phyloP scores from a whole-genome alignment of 2,888 invertebrate genomes.

The Stomorhina lunata region DNA sequence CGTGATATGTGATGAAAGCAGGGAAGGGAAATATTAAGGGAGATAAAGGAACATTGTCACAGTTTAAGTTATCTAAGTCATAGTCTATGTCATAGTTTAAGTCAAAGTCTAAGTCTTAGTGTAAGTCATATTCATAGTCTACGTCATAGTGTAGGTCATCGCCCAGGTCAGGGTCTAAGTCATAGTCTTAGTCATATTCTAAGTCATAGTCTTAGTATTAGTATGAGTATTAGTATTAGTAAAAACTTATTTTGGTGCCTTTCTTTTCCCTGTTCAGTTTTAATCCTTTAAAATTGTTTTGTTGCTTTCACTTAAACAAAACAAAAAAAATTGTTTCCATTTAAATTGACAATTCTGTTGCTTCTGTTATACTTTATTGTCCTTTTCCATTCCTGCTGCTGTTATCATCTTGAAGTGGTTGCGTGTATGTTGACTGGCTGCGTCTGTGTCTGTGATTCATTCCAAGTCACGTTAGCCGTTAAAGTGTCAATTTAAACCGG shows the following conservation, averaged over 20 bases:
- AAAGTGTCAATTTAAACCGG: slow-evolving; percentile 60
- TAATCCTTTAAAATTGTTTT: background rate
- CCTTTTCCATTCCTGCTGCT: background rate
- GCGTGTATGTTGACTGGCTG: background rate
- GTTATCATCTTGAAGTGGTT: background rate
- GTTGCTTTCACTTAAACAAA: background rate
- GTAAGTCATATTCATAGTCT: too few relatives aligned
- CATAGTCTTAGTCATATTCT: too few relatives aligned
- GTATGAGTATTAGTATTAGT: too few relatives aligned
- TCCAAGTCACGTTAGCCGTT: slow-evolving; percentile 26
- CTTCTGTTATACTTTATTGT: background rate
- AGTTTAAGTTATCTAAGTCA: too few relatives aligned
- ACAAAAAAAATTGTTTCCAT: too few relatives aligned
- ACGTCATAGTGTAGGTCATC: too few relatives aligned
- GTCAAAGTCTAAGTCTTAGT: too few relatives aligned
- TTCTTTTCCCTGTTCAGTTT: background rate
- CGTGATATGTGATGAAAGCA: slow-evolving; percentile 33
- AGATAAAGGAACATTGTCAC: background rate
- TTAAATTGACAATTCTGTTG: slow-evolving; percentile 35
- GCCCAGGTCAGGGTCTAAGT: too few relatives aligned
- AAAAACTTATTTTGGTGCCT: background rate
- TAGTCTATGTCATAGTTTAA: too few relatives aligned
- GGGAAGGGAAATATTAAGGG: background rate
- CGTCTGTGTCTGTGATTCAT: background rate
- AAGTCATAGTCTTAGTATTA: too few relatives aligned